Percentiles rank a stretch among this genome's conserved stretches.
phyloP scores from a whole-genome alignment of 1,140 invertebrate genomes.

The Orchestia grillus region DNA sequence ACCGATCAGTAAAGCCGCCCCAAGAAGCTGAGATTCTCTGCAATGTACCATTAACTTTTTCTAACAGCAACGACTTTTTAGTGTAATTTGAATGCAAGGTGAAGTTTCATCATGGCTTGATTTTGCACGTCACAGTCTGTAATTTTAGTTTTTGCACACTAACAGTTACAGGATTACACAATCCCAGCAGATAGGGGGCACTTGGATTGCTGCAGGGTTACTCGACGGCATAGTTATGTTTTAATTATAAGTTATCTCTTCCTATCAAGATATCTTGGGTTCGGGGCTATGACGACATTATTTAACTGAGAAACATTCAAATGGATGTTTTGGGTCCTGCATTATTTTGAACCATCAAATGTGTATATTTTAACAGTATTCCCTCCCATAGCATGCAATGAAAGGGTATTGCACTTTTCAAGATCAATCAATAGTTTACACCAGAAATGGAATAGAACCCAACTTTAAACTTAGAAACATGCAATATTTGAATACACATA shows the following conservation, averaged over 20 bases:
- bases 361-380: too few species aligned
- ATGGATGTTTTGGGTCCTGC: not conserved
- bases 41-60: not conserved
- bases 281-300: too few species aligned
- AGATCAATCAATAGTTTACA: not conserved
- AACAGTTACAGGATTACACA: not conserved
- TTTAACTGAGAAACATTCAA: not conserved
- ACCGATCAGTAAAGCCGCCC: not conserved
- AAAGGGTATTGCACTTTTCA: too few species aligned
- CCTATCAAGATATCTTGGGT: too few species aligned
- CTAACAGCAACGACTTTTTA: not conserved
- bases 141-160: too few species aligned
- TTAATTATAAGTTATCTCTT: not conserved
- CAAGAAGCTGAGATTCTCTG: not conserved
- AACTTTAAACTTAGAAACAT: not conserved
- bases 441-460: not conserved
- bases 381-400: too few species aligned
- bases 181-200: not conserved
- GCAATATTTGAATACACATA: not conserved
- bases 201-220: not conserved
- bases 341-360: not conserved
- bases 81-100: not conserved
- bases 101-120: not conserved
- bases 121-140: too few species aligned
- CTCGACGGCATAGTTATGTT: not conserved